Conservation (phyloP, 2,888 invertebrate species). For the Odontocolon sp. region DNA sequence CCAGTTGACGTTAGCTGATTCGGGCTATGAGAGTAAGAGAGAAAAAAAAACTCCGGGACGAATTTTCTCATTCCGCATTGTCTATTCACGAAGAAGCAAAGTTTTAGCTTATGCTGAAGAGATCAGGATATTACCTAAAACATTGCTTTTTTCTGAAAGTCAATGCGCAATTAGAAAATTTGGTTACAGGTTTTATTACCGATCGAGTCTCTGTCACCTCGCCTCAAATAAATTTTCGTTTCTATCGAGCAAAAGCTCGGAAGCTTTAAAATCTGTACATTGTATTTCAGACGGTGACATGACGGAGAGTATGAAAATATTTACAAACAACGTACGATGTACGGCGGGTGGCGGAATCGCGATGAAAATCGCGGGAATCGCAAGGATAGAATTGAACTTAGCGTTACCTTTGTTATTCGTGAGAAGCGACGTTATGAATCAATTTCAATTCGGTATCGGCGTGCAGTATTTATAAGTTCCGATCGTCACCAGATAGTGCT, state of each 20-base stretch:
- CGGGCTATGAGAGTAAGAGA: not conserved
- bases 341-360: constrained; percentile 93
- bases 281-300: constrained; percentile 80
- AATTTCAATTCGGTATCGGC: constrained; percentile 93
- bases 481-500: constrained; percentile 60
- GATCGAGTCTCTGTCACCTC: too few relatives aligned
- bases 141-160: too few relatives aligned
- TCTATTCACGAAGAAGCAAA: too few relatives aligned
- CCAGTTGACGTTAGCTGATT: too few relatives aligned
- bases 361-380: constrained; percentile 90
- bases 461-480: constrained; percentile 87
- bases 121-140: too few relatives aligned
- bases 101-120: too few relatives aligned
- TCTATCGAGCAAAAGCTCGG: not conserved
- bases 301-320: constrained; percentile 78
- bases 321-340: constrained; percentile 85
- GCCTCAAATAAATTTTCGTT: too few relatives aligned
- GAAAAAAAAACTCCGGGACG: too few relatives aligned
- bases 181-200: too few relatives aligned
- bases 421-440: constrained; percentile 86
- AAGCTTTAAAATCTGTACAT: not conserved
- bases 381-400: constrained; percentile 98
- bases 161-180: too few relatives aligned
- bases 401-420: constrained; percentile 89
- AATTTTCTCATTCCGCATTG: too few relatives aligned